Evolutionary conservation across 2,113 vertebrate genomes (phyloP), one percentile per base, ranked within the genome.

Genomic region (Corythoichthys haematopterus): DNA sequence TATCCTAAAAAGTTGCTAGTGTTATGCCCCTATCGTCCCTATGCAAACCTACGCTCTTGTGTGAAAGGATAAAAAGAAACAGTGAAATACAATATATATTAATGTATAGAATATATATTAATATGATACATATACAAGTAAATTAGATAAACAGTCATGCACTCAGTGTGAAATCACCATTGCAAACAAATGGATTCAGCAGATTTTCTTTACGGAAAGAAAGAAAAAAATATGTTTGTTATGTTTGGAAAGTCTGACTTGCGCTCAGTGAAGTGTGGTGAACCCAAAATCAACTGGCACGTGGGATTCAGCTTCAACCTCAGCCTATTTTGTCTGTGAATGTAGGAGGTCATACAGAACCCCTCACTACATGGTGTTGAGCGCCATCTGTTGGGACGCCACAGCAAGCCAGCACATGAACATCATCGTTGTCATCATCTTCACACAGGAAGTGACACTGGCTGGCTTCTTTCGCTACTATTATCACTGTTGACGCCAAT

Each of bases 341-440:
- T 13, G 9, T 55, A 11, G 20, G 55, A 57, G 33, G 55, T 36
- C 35, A 57, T 20, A 13, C 12, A 43, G 40, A 5, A 1, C 33
- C 2, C 55, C 35, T 57, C 28, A 36, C 51, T 53, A 38, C 14
- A 38, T 74, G 76, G 78, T 64, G 64, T 82, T 59, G 15, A 74
- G 74, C 63, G 79, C 85, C 86, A 70, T 70, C 88, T 88, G 68
- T 67, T 86, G 88, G 81, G 56, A 51, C 1, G 20, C 45, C 51
- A 4, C 0, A 8, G 70, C 86, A 79, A 2, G 15, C n/a, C 36
- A 15, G 14, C 50, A 53, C 16, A 20, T 53, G 15, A 9, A 13
- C 20, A 11, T 28, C 56, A 9, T 16, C 37, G 10, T 20, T 15
- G 3, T n/a, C 56, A 7, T 12, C 11, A 1, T 8, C 36, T 3